Percentiles rank a stretch among this genome's conserved stretches.
Evolutionary conservation across 1,140 invertebrate species (phyloP).

Genomic region (Paraescarpia echinospica): DNA sequence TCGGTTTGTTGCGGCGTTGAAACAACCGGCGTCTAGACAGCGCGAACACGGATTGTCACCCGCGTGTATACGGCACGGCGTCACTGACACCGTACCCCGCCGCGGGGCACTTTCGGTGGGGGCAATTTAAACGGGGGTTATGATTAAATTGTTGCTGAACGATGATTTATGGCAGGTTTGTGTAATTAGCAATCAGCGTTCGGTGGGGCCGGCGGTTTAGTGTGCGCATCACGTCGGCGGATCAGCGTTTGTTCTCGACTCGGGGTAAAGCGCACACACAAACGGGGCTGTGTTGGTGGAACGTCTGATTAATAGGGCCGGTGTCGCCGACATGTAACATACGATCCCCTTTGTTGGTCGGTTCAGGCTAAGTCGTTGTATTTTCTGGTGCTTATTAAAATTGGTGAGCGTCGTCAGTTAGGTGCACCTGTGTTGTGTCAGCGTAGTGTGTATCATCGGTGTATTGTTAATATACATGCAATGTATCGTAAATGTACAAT

Average conservation of each 20-base stretch:
- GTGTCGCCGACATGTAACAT: background rate
- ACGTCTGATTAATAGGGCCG: background rate
- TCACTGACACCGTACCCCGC: background rate
- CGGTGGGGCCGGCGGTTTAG: background rate
- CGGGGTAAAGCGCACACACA: background rate
- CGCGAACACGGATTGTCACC: background rate
- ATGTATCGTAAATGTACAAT: background rate
- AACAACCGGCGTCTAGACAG: background rate
- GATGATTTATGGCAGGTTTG: conserved; percentile 1
- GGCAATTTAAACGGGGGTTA: background rate
- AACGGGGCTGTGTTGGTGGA: background rate
- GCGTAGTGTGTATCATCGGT: background rate
- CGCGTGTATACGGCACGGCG: background rate
- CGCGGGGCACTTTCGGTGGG: background rate
- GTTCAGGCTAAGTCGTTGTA: background rate
- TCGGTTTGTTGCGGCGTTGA: background rate
- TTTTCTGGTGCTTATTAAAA: background rate
- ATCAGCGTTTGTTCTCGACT: background rate
- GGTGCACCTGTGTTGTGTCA: background rate
- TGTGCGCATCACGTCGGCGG: background rate
- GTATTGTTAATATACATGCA: background rate
- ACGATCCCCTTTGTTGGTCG: background rate
- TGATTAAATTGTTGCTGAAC: background rate
- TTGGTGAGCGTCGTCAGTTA: background rate
- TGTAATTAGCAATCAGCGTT: background rate